These are phyloP conservation scores for Probaryconus sp. DNA, from an alignment of 1,140 invertebrate species.

Conservation along the genomic window DNA sequence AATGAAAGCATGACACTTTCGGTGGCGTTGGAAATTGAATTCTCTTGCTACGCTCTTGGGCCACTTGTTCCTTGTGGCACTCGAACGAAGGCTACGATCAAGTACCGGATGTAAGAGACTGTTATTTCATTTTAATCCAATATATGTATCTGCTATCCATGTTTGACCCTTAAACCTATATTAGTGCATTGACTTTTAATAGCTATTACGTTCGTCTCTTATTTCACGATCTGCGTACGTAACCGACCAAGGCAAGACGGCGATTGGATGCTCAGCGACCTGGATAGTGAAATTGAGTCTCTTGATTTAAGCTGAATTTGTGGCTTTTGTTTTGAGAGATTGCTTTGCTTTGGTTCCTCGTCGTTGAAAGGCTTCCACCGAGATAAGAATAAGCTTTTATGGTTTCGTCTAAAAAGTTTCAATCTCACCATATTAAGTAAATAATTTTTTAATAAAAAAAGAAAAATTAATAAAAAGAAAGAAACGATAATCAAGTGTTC, in stretches of 20 bases:
- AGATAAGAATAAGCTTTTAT: too few species aligned
- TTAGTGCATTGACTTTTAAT: conserved; percentile 29
- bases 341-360: conserved; percentile 4
- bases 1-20: too few species aligned
- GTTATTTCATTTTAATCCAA: conserved; percentile 38
- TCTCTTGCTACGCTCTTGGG: conserved; percentile 13
- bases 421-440: too few species aligned
- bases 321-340: conserved; percentile 2
- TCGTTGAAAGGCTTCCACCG: conserved; percentile 2
- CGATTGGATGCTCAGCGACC: conserved; percentile 14
- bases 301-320: conserved; percentile 18
- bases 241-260: conserved; percentile 22
- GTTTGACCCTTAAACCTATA: conserved; percentile 35
- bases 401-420: too few species aligned
- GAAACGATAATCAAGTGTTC: too few species aligned
- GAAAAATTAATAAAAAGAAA: too few species aligned
- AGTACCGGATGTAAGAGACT: conserved; percentile 44
- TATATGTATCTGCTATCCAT: conserved; percentile 39
- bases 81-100: conserved; percentile 29
- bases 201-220: conserved; percentile 17
- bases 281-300: conserved; percentile 20
- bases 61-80: conserved; percentile 36
- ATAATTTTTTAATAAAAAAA: too few species aligned
- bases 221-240: conserved; percentile 28
- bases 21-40: too few species aligned